Percentiles rank a stretch among this genome's conserved stretches.
Conservation (phyloP, 2,888 invertebrate species). For the Palloptera scutellata region DNA sequence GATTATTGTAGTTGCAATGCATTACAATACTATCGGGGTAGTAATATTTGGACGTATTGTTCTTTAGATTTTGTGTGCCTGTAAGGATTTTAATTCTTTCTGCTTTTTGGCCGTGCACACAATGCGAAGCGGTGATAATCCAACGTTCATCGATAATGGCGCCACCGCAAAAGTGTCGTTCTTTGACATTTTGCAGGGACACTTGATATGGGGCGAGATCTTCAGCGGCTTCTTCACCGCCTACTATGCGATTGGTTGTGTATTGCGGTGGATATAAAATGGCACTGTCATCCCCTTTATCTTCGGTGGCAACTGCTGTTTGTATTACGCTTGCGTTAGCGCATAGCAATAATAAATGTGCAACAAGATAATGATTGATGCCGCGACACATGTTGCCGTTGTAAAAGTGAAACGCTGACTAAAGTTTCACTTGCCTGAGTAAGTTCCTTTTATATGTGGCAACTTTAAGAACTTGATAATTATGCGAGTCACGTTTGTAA, state of each 20-base stretch:
- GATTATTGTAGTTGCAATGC: constrained; percentile 54
- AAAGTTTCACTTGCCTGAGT: constrained; percentile 29
- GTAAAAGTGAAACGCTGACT: constrained; percentile 32
- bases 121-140: constrained; percentile 61
- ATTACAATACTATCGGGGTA: constrained; percentile 50
- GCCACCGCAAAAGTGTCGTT: constrained; percentile 60
- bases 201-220: constrained; percentile 60
- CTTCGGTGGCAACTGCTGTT: not conserved
- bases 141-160: constrained; percentile 57
- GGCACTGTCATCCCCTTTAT: constrained; percentile 30
- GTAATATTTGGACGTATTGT: constrained; percentile 50
- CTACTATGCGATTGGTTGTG: constrained; percentile 53
- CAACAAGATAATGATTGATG: not conserved
- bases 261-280: constrained; percentile 50
- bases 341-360: constrained; percentile 19
- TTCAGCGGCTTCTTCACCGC: constrained; percentile 53
- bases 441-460: not conserved
- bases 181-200: constrained; percentile 52
- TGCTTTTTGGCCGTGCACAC: constrained; percentile 49
- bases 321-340: not conserved
- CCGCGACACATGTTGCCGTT: constrained; percentile 24
- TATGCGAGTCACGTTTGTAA: constrained; percentile 31
- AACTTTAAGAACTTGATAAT: not conserved
- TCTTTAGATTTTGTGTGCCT: constrained; percentile 52
- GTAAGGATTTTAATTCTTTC: constrained; percentile 49